phyloP scores from a whole-genome alignment of 2,888 invertebrate species.

The Pheosia tremula region DNA sequence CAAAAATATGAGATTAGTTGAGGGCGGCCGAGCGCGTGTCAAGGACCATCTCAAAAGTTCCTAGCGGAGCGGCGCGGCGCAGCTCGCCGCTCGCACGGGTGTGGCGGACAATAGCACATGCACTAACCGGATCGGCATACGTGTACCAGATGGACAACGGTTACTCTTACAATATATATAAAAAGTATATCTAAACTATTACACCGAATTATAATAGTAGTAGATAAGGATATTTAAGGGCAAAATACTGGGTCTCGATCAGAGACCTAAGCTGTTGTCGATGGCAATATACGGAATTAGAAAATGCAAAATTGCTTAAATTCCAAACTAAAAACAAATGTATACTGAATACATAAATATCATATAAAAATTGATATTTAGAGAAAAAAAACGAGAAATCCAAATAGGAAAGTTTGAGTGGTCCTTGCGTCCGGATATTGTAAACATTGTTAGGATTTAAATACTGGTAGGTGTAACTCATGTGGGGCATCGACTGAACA shows the following conservation, averaged over 20 bases:
- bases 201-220: constrained; percentile 69
- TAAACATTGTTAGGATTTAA: constrained; percentile 41
- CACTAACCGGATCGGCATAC: constrained; percentile 62
- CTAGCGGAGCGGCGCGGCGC: constrained; percentile 76
- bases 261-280: constrained; percentile 68
- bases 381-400: constrained; percentile 56
- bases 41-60: constrained; percentile 98
- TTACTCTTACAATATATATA: constrained; percentile 61
- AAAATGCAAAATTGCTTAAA: constrained; percentile 63
- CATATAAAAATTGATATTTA: constrained; percentile 48
- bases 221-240: constrained; percentile 66
- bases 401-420: constrained; percentile 89
- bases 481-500: constrained; percentile 34
- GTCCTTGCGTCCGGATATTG: constrained; percentile 87
- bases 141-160: constrained; percentile 69
- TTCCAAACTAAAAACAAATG: constrained; percentile 48
- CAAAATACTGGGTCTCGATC: constrained; percentile 61
- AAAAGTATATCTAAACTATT: constrained; percentile 72
- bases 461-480: constrained; percentile 26
- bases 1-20: constrained; percentile 87
- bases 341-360: constrained; percentile 50
- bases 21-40: constrained; percentile 82
- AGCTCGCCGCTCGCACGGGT: constrained; percentile 43
- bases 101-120: constrained; percentile 76
- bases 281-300: constrained; percentile 52